phyloP scores from a whole-genome alignment of 2,113 vertebrate genomes.

The Xiphophorus hellerii region DNA sequence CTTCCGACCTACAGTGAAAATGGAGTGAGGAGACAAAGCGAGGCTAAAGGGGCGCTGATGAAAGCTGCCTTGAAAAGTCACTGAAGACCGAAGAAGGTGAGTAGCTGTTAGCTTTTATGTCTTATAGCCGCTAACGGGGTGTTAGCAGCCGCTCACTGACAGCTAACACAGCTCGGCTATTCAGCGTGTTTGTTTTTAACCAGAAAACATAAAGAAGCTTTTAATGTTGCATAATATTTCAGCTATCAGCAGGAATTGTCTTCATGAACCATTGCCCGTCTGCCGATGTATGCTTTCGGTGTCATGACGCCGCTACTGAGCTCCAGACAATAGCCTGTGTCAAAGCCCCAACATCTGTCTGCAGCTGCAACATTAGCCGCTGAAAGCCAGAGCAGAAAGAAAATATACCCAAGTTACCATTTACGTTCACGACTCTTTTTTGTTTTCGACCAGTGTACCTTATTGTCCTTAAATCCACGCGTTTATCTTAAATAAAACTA shows the following conservation, averaged over 20 bases:
- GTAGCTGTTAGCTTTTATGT: conserved; percentile 6
- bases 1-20: background rate
- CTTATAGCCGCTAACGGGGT: background rate
- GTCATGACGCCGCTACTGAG: background rate
- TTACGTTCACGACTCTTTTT: background rate
- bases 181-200: background rate
- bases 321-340: conserved; percentile 48
- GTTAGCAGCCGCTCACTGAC: conserved; percentile 11
- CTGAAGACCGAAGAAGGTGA: conserved; percentile 29
- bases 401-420: background rate
- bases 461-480: background rate
- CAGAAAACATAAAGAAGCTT: background rate
- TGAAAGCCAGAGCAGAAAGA: background rate
- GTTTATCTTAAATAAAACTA: background rate
- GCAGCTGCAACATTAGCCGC: background rate
- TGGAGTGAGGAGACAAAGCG: conserved; percentile 1
- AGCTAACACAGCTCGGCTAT: conserved; percentile 12
- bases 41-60: background rate
- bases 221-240: too few relatives aligned
- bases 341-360: conserved; percentile 40
- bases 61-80: background rate
- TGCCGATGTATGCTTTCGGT: background rate
- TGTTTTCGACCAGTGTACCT: background rate
- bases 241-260: background rate
- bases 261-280: background rate